Base-by-base conservation (phyloP, 2,797 vertebrate species). In the Potorous gilbertii region DNA sequence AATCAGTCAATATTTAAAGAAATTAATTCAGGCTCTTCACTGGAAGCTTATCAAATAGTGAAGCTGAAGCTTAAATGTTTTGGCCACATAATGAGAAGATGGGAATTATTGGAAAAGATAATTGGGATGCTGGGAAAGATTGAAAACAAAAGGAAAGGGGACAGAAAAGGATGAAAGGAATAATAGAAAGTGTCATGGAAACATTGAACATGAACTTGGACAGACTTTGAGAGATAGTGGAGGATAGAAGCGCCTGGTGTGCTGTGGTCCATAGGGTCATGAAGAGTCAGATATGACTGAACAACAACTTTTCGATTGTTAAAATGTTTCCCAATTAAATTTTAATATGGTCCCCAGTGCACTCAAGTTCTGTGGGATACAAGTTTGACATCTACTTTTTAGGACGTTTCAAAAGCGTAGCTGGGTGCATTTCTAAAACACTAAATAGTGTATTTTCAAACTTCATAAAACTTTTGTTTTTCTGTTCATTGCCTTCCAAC, bases 391-490 rank as follows among this genome's bases (percentile, higher is more conserved):
- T 16, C 13, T 62, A 10, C 57, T 34, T 56, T 54, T 13, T 1
- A 90, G 59, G 34, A 0, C 21, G 89, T 62, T 28, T 59, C 31
- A 1, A 1, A 34, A 54, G 13, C 1, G 1, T 18, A 1, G 27
- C 34, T 28, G 3, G 6, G 14, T 1, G 54, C 11, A 9, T 55
- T 27, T 31, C 91, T 9, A 29, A 0, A 59, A 24, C 0, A 0
- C 55, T 2, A 8, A 0, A 9, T 27, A 11, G 24, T 4, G 0
- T 24, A 59, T 29, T 21, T 55, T 29, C 40, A 1, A 57, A 18
- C 46, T 57, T 89, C 92, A 3, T 8, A 5, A 14, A 55, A 31
- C 10, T 50, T 62, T 62, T 34, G 12, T 34, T 4, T 62, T 11
- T 34, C 29, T 62, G 9, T 62, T 1, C 29, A 34, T 62, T 62